Conservation (phyloP, 30 jellyfish, hydroid and myxozoan genomes). For the Rhopilema esculentum region DNA sequence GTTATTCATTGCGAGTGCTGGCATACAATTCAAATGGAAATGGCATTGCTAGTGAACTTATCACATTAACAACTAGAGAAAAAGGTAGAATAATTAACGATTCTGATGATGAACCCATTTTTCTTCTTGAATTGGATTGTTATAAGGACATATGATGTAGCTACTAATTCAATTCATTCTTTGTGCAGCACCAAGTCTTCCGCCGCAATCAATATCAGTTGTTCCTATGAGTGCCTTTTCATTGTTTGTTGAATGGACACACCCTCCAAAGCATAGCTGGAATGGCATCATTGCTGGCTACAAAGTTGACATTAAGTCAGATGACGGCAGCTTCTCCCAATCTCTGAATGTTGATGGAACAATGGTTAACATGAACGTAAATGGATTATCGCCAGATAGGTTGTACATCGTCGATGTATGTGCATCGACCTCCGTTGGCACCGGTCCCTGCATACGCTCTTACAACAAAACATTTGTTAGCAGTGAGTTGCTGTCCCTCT, state of each 20-base stretch:
- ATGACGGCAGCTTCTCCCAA: neutral
- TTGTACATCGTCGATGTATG: conserved; percentile 72
- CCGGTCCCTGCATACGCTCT: conserved; percentile 80
- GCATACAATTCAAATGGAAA: conserved; percentile 75
- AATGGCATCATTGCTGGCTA: conserved; percentile 80
- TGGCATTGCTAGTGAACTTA: conserved; percentile 73
- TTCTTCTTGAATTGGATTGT: too few relatives aligned
- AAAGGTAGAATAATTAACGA: too few relatives aligned
- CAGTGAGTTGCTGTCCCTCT: conserved; percentile 32
- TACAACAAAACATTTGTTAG: conserved; percentile 52
- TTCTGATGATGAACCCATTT: too few relatives aligned
- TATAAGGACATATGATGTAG: too few relatives aligned
- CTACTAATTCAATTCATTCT: too few relatives aligned
- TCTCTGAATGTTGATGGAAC: conserved; percentile 5
- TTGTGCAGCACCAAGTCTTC: conserved; percentile 80
- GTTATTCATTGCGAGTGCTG: conserved; percentile 66
- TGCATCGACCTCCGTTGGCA: conserved; percentile 77
- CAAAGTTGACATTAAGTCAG: conserved; percentile 14
- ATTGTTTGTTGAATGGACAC: conserved; percentile 61
- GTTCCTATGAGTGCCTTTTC: conserved; percentile 44
- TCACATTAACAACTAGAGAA: conserved; percentile 42
- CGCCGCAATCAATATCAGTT: conserved; percentile 53
- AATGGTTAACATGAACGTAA: conserved; percentile 14
- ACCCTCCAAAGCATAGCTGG: conserved; percentile 57
- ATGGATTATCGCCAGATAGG: conserved; percentile 57